Conservation (phyloP, 2,113 vertebrate species). For the Emydocephalus ijimae region DNA sequence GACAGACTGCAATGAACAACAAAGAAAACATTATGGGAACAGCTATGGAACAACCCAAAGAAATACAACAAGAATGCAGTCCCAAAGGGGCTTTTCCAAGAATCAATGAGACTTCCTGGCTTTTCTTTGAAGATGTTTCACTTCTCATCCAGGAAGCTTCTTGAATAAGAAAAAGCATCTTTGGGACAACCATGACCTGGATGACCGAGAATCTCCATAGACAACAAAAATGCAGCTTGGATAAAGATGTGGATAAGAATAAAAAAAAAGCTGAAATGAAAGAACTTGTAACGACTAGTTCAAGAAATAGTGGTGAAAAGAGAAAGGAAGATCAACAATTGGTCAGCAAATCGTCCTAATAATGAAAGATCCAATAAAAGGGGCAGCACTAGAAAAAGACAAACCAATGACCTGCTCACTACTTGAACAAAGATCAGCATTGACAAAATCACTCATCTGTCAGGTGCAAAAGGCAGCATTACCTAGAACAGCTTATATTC, state of each 20-base stretch:
- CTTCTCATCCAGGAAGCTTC: too few species aligned
- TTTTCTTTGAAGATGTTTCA: too few species aligned
- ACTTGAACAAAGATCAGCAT: not conserved
- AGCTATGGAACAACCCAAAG: too few species aligned
- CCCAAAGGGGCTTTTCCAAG: too few species aligned
- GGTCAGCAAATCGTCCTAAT: not conserved
- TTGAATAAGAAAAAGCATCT: too few species aligned
- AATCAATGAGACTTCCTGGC: too few species aligned
- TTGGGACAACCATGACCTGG: too few species aligned
- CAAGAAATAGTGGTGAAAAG: not conserved
- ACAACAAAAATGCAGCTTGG: not conserved
- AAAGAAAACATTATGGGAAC: not conserved
- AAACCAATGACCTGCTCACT: not conserved
- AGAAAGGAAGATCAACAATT: not conserved
- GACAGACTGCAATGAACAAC: not conserved
- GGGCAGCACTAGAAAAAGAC: not conserved
- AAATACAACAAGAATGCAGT: too few species aligned
- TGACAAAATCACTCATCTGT: not conserved
- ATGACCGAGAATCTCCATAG: too few species aligned
- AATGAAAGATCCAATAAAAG: not conserved
- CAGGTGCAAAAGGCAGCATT: not conserved
- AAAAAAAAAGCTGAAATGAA: not conserved
- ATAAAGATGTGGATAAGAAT: not conserved
- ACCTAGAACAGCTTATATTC: not conserved
- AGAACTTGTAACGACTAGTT: not conserved